Percentiles rank a stretch among this genome's conserved stretches.
Conservation (phyloP, 2,797 vertebrate genomes). For the Mus spretus region DNA sequence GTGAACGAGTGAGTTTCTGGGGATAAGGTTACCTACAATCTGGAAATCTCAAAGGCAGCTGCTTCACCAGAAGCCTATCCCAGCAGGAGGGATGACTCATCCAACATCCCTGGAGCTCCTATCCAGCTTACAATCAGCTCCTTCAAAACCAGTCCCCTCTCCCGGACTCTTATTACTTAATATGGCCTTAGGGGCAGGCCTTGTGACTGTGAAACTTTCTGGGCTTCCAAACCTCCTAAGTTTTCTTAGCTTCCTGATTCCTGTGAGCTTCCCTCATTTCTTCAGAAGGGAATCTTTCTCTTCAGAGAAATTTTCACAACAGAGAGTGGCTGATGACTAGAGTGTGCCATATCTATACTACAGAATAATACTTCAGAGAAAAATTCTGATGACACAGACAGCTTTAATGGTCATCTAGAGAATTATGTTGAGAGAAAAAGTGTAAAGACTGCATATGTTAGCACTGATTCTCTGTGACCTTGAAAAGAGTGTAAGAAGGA, state of each 20-base stretch:
- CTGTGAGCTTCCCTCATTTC: not conserved
- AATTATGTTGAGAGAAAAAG: not conserved
- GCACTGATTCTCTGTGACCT: not conserved
- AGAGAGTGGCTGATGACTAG: not conserved
- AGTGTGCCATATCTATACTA: not conserved
- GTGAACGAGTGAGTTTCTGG: not conserved
- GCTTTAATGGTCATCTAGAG: not conserved
- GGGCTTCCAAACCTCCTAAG: not conserved
- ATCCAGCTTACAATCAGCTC: not conserved
- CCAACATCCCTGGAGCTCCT: not conserved
- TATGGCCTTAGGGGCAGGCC: not conserved
- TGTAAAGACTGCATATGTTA: not conserved
- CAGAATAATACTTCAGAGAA: not conserved
- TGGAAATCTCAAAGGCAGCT: not conserved
- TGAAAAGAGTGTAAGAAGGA: not conserved
- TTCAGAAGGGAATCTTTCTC: not conserved
- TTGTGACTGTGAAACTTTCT: not conserved
- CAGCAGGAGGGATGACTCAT: not conserved
- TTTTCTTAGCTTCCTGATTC: not conserved
- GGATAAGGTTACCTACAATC: not conserved
- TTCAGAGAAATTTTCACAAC: not conserved
- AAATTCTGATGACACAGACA: not conserved
- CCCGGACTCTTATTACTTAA: not conserved
- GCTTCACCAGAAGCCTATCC: too few relatives aligned
- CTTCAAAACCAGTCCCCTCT: not conserved